Evolutionary conservation across 2,113 vertebrate species (phyloP).

Genomic region (Calidris pugnax): DNA sequence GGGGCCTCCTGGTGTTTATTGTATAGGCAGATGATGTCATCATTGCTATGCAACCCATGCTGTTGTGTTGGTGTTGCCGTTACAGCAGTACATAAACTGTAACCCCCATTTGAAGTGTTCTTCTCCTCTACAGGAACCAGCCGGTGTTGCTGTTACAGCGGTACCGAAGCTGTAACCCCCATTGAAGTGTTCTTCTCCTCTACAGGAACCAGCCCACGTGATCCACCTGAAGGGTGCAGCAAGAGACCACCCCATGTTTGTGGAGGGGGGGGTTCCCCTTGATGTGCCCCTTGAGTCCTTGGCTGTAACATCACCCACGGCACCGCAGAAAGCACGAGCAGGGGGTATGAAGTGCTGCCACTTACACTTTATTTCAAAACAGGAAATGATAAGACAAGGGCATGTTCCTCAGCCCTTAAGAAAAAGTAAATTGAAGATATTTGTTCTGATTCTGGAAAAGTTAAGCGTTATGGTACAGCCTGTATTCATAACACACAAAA

Average conservation of each 20-base stretch:
- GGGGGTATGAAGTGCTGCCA: slow-evolving; percentile 69
- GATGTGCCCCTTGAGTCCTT: slow-evolving; percentile 81
- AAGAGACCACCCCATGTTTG: slow-evolving; percentile 78
- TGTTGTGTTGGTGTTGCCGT: background rate
- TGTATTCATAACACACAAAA: background rate
- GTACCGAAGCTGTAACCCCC: slow-evolving; percentile 10
- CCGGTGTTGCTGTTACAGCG: no score
- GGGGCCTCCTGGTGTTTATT: rapidly evolving
- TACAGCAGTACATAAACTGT: background rate
- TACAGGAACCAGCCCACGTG: slow-evolving; percentile 77
- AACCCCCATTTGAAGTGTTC: background rate
- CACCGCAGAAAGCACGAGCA: background rate
- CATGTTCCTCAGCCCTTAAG: background rate
- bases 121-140: slow-evolving; percentile 66
- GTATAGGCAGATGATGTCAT: rapidly evolving
- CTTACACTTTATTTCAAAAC: background rate
- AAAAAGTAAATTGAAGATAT: background rate
- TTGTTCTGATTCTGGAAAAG: no score
- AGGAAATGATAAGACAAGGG: background rate
- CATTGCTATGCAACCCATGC: background rate
- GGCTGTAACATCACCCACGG: background rate
- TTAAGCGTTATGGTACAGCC: background rate
- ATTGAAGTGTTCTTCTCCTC: background rate
- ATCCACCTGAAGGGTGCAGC: slow-evolving; percentile 83
- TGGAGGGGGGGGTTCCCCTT: slow-evolving; percentile 81